Base-by-base conservation (phyloP, 1,140 invertebrate genomes). In the Galendromus occidentalis region DNA sequence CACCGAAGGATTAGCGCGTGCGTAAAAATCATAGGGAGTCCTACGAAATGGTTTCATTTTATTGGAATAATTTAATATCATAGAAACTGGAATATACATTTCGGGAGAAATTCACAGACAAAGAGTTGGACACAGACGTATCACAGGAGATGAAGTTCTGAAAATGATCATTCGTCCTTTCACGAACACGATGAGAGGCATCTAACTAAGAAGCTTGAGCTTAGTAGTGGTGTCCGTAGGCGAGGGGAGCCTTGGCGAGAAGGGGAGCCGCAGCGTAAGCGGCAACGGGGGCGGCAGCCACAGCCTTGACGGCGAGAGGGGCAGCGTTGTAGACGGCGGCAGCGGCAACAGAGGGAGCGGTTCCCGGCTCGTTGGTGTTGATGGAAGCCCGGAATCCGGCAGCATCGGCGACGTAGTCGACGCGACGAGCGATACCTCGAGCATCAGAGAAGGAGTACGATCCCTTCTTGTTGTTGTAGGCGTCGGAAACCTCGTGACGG, bases 341-440 rank as follows among this genome's bases (percentile, higher is more conserved):
- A 59, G 51, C 51, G 5, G 51, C 17, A 9, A 22, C 51, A 14
- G 51, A 59, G 4, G 51, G 51, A 59, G 51, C 51, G 33, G 51
- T 59, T 59, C 51, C 51, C 12, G 51, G 51, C 51, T 59, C 51
- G 51, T 59, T 59, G 25, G 51, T 59, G 17, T 66, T 2, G 47
- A 66, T 39, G 18, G 55, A 30, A 29, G 66, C 66, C 1, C 66
- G 59, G 66, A 66, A 66, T 65, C 66, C 66, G 42, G 28, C 47
- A 29, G 25, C 55, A 30, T 66, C 66, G 64, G 66, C 66, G 2
- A 66, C 66, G 63, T 66, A 66, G 55, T 71, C 66, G 72, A 73
- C 68, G 22, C 51, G 51, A 25, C 51, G 51, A 22, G 51, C 14
- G 20, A 59, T 25, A 5, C 51, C 51, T 5, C 51, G 51, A 25